phyloP scores from a whole-genome alignment of 2,888 invertebrate genomes.

The Icerya purchasi region DNA sequence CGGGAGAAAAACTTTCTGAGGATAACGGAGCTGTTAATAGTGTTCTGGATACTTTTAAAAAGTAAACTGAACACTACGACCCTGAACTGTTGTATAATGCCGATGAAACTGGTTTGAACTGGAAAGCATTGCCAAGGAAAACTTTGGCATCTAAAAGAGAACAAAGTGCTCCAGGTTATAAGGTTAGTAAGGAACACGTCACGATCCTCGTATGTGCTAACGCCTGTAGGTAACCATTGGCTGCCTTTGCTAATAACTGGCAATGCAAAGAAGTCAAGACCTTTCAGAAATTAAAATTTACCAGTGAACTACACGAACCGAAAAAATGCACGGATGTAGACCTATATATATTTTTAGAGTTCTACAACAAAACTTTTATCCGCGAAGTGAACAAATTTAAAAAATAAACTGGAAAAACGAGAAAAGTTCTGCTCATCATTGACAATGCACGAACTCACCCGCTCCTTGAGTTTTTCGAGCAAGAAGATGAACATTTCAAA shows the following conservation, averaged over 20 bases:
- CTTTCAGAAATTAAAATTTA: slow-evolving; percentile 18
- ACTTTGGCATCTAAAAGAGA: slow-evolving; percentile 17
- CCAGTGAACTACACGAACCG: slow-evolving; percentile 17
- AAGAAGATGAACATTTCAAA: slow-evolving; percentile 10
- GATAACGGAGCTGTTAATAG: slow-evolving; percentile 14
- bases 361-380: slow-evolving; percentile 15
- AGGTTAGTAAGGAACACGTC: slow-evolving; percentile 19
- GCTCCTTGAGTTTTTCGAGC: background rate
- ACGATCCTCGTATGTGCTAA: slow-evolving; percentile 20
- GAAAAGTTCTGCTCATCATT: slow-evolving; percentile 15
- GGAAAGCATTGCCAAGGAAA: slow-evolving; percentile 18
- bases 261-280: slow-evolving; percentile 18
- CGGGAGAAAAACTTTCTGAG: slow-evolving; percentile 16
- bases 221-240: slow-evolving; percentile 18
- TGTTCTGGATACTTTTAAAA: slow-evolving; percentile 15
- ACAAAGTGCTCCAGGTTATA: slow-evolving; percentile 18
- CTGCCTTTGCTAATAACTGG: slow-evolving; percentile 19
- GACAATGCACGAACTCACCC: slow-evolving; percentile 15
- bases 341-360: slow-evolving; percentile 14
- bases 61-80: slow-evolving; percentile 8
- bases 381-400: slow-evolving; percentile 12
- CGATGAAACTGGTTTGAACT: slow-evolving; percentile 20
- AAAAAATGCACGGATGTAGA: slow-evolving; percentile 18
- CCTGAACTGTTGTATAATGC: slow-evolving; percentile 19
- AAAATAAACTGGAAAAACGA: slow-evolving; percentile 14